These are phyloP conservation scores for Sarcophaga rosellei DNA, from an alignment of 2,888 invertebrate genomes.

Conservation along the genomic window DNA sequence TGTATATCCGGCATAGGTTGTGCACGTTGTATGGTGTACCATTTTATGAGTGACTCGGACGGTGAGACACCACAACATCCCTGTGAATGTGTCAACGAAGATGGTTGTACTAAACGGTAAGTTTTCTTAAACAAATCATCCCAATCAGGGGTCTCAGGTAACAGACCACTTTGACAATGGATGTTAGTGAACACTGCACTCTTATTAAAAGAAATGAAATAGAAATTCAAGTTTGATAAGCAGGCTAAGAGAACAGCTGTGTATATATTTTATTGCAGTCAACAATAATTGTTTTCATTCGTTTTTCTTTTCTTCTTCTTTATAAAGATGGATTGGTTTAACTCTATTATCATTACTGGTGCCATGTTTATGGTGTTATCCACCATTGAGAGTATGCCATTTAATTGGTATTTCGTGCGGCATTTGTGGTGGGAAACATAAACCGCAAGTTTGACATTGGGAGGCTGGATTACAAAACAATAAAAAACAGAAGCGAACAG, in stretches of 20 bases:
- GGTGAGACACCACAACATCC: slow-evolving; percentile 93
- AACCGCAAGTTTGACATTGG: slow-evolving; percentile 82
- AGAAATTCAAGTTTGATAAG: no score
- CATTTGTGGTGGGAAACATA: slow-evolving; percentile 92
- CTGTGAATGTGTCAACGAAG: slow-evolving; percentile 89
- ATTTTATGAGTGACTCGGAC: slow-evolving; percentile 95
- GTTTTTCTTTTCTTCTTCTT: neutral
- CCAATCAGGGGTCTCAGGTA: no score
- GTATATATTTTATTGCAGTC: no score
- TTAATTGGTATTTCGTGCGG: slow-evolving; percentile 90
- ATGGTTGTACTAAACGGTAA: slow-evolving; percentile 88
- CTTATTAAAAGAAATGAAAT: no score
- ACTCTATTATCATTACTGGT: slow-evolving; percentile 92
- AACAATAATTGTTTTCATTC: neutral
- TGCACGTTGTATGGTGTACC: slow-evolving; percentile 94
- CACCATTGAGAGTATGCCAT: slow-evolving; percentile 92
- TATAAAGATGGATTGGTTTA: slow-evolving; percentile 88
- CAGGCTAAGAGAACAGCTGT: no score
- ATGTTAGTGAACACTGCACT: no score
- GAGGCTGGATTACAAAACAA: slow-evolving; percentile 78
- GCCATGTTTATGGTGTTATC: slow-evolving; percentile 97
- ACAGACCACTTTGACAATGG: no score
- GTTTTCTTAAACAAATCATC: neutral
- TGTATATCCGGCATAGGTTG: slow-evolving; percentile 92
- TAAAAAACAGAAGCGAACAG: slow-evolving; percentile 45